Evolutionary conservation across 2,888 invertebrate species (phyloP).

Genomic region (Nemotelus nigrinus): DNA sequence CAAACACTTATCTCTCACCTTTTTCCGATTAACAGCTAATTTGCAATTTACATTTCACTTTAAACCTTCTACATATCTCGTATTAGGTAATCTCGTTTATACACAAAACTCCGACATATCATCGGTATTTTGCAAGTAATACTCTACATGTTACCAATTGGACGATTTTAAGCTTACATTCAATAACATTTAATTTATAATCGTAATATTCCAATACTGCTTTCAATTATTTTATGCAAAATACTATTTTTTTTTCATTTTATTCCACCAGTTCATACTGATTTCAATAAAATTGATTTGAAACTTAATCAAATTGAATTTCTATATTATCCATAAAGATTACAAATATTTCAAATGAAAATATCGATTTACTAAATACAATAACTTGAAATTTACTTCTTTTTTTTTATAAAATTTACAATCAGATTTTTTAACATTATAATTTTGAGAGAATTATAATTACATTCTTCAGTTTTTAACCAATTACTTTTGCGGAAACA

Average conservation of each 20-base stretch:
- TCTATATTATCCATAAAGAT: too few species aligned
- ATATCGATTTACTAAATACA: background rate
- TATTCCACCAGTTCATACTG: background rate
- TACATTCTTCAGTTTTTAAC: too few species aligned
- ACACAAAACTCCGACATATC: too few species aligned
- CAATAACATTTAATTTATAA: background rate
- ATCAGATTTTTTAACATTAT: background rate
- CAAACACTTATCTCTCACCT: too few species aligned
- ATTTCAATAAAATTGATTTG: background rate
- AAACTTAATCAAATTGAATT: background rate
- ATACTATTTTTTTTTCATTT: constrained; percentile 21
- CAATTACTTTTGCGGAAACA: too few species aligned
- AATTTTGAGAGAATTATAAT: too few species aligned
- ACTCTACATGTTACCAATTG: constrained; percentile 37
- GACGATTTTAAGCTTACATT: constrained; percentile 39
- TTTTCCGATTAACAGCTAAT: too few species aligned
- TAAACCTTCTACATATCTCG: too few species aligned
- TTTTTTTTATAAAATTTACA: background rate
- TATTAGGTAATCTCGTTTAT: too few species aligned
- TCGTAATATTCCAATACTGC: background rate
- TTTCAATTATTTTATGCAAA: constrained; percentile 37
- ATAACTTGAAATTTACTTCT: background rate
- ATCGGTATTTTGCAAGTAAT: background rate
- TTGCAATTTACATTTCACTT: too few species aligned
- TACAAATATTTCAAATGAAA: too few species aligned